Evolutionary conservation across 1,140 invertebrate genomes (phyloP), one percentile per base, ranked within the genome.

Genomic region (Liolophura sinensis): DNA sequence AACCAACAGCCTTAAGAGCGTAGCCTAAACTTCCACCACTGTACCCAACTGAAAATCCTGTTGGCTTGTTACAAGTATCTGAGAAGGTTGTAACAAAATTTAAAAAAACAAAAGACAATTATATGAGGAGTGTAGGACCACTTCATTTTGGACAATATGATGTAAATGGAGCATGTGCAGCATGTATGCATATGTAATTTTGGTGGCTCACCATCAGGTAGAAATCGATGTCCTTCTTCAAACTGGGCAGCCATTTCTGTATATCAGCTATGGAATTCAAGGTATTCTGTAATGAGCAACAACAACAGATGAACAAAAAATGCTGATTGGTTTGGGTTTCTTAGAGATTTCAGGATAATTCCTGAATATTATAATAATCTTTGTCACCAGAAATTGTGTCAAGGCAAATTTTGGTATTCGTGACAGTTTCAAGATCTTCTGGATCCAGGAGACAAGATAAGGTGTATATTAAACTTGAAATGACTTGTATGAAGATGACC

Each of bases 141-240:
- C 12, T 16, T 16, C 46, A 40, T 24, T 16, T 18, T 0, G 31
- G 55, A 57, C 55, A 57, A 0, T 14, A 15, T 57, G 18, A 40
- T 60, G 16, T 12, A 46, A 40, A 47, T 60, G 47, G 12, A 14
- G 22, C 12, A 47, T 60, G 3, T 16, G 16, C 15, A 40, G 18
- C 12, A 24, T 40, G 18, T 24, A 15, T 40, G 18, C 12, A 46
- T 24, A 25, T 47, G 25, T 27, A 22, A 12, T 9, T 7, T 18
- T 14, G 15, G 0, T 4, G 47, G 49, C 50, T 58, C 70, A 81
- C 79, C 72, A 76, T 79, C 25, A 81, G 65, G 63, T 71, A 76
- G 61, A 78, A 79, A 47, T 81, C 77, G 65, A 81, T 79, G 60
- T 81, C 79, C 63, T 65, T 72, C 48, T 74, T 75, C n/a, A 81